Evolutionary conservation across 92 coral and sea anemone species (phyloP).

Genomic region (Bergia sp.): DNA sequence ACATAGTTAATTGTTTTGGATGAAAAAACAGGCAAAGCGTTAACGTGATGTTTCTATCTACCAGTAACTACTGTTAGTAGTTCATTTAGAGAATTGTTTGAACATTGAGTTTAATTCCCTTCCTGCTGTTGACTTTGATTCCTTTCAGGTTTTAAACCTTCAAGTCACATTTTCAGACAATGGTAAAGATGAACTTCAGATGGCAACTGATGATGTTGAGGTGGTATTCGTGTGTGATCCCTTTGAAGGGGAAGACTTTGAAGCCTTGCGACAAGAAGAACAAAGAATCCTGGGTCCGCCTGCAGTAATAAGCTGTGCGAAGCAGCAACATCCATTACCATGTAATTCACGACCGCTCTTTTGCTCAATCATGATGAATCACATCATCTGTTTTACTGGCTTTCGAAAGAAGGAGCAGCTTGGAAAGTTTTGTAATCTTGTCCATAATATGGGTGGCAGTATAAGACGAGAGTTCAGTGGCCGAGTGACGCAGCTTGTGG

Average conservation of each 20-base stretch:
- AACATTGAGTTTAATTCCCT: neutral
- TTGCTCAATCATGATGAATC: slow-evolving; percentile 81
- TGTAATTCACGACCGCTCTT: slow-evolving; percentile 90
- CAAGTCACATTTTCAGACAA: slow-evolving; percentile 70
- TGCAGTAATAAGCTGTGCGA: slow-evolving; percentile 76
- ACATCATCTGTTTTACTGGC: slow-evolving; percentile 92
- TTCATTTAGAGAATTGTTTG: neutral
- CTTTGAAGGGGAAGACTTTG: slow-evolving; percentile 93
- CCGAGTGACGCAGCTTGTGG: slow-evolving; percentile 94
- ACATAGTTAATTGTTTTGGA: no score
- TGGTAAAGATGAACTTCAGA: slow-evolving; percentile 69
- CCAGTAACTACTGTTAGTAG: neutral
- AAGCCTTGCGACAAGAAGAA: slow-evolving; percentile 80
- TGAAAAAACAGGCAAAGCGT: no score
- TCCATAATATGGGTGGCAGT: slow-evolving; percentile 99
- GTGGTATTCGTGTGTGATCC: slow-evolving; percentile 93
- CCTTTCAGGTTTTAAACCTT: slow-evolving; percentile 70
- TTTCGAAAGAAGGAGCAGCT: slow-evolving; percentile 88
- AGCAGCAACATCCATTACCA: slow-evolving; percentile 81
- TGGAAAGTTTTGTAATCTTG: slow-evolving; percentile 83
- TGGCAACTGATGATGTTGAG: slow-evolving; percentile 73
- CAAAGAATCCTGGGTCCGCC: slow-evolving; percentile 96
- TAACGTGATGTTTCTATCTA: neutral
- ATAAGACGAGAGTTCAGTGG: slow-evolving; percentile 92
- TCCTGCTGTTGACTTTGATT: neutral